These are phyloP conservation scores for Papilio protenor DNA, from an alignment of 2,888 invertebrate species.

Conservation along the genomic window DNA sequence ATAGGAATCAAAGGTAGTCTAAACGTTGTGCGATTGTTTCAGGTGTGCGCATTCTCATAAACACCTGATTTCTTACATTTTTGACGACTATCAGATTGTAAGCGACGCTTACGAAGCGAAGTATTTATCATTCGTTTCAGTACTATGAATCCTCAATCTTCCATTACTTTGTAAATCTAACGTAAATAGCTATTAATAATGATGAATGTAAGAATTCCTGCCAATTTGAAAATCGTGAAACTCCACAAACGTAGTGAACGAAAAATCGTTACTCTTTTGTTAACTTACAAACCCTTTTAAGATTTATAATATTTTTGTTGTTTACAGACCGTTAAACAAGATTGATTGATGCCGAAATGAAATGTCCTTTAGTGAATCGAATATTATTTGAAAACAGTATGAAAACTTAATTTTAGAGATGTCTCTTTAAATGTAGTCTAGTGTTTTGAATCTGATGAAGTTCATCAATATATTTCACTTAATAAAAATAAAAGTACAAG, in stretches of 20 bases:
- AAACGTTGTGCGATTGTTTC: no score
- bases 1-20: no score
- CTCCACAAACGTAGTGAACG: not conserved
- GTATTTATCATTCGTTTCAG: no score
- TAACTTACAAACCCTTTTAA: constrained; percentile 18
- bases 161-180: not conserved
- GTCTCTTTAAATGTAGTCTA: not conserved
- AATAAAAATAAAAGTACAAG: not conserved
- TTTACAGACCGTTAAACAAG: not conserved
- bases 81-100: no score
- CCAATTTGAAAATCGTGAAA: not conserved
- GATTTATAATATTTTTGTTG: constrained; percentile 17
- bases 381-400: not conserved
- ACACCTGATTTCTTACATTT: no score
- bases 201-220: constrained; percentile 6
- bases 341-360: not conserved
- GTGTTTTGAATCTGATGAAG: not conserved
- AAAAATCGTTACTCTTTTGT: constrained; percentile 3
- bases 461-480: not conserved
- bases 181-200: not conserved
- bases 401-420: not conserved
- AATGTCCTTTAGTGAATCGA: not conserved
- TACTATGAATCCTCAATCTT: no score
- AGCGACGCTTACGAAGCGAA: no score
- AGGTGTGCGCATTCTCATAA: no score